These are phyloP conservation scores for Ailuropoda melanoleuca DNA, from an alignment of 2,113 vertebrate species.

Conservation along the genomic window DNA sequence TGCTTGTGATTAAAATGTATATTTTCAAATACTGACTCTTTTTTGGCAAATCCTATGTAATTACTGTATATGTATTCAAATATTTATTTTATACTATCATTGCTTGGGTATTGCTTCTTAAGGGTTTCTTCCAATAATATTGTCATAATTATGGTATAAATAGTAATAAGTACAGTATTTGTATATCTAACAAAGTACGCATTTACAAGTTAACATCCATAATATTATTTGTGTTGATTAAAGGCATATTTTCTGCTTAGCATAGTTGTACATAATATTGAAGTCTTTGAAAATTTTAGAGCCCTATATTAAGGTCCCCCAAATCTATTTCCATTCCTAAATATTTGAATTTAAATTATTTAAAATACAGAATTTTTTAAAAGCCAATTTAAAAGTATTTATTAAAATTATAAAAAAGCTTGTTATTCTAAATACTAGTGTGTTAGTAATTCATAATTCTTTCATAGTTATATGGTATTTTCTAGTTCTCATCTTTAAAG, in stretches of 20 bases:
- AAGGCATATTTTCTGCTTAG: not conserved
- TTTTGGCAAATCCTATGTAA: not conserved
- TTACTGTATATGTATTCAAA: not conserved
- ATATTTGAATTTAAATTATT: not conserved
- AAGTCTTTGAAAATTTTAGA: not conserved
- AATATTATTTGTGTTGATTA: not conserved
- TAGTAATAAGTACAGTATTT: not conserved
- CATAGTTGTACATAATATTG: not conserved
- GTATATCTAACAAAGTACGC: not conserved
- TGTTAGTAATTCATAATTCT: not conserved
- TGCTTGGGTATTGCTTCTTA: not conserved
- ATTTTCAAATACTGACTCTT: not conserved
- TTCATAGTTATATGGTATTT: not conserved
- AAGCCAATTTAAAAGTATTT: not conserved
- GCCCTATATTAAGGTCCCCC: not conserved
- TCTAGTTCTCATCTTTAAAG: not conserved
- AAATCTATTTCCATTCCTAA: not conserved
- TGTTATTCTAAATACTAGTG: not conserved
- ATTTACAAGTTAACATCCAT: not conserved
- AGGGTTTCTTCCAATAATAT: not conserved
- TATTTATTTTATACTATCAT: not conserved
- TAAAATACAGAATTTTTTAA: not conserved
- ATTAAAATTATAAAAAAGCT: not conserved
- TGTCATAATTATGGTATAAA: not conserved
- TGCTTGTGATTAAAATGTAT: not conserved